Evolutionary conservation across 2,888 invertebrate species (phyloP).

Genomic region (Nesidiocoris tenuis): DNA sequence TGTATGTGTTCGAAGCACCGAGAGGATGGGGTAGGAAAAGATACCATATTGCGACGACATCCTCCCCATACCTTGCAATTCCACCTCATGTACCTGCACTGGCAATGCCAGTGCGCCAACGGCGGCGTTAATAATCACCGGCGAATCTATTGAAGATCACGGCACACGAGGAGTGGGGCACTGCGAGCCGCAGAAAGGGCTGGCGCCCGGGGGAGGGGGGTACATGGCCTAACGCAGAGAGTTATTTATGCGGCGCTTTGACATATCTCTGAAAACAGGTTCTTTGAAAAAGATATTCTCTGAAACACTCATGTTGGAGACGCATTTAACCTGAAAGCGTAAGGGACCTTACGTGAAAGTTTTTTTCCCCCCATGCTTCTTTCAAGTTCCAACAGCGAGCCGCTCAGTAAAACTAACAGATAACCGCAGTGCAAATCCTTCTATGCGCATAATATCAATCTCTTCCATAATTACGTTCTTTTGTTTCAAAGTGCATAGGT

Average conservation of each 20-base stretch:
- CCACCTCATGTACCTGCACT: neutral
- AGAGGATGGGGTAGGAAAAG: neutral
- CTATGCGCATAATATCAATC: no score
- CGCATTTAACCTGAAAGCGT: neutral
- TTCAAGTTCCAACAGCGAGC: neutral
- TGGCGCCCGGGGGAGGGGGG: no score
- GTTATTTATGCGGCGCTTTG: neutral
- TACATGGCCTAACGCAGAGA: neutral
- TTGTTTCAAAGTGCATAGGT: no score
- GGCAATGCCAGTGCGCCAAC: neutral
- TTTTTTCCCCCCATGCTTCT: neutral
- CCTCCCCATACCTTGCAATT: neutral
- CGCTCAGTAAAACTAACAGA: no score
- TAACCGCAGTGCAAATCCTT: no score
- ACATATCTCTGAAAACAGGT: neutral
- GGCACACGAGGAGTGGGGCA: neutral
- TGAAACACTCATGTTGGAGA: neutral
- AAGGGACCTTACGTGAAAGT: neutral
- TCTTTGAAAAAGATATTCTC: neutral
- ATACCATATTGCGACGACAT: neutral
- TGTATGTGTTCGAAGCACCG: neutral
- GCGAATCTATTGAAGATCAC: neutral
- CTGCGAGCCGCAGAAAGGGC: neutral
- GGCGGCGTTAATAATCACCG: neutral
- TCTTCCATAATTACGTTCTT: no score